Evolutionary conservation across 2,113 vertebrate genomes (phyloP), one percentile per base, ranked within the genome.

Genomic region (Halichoerus grypus): DNA sequence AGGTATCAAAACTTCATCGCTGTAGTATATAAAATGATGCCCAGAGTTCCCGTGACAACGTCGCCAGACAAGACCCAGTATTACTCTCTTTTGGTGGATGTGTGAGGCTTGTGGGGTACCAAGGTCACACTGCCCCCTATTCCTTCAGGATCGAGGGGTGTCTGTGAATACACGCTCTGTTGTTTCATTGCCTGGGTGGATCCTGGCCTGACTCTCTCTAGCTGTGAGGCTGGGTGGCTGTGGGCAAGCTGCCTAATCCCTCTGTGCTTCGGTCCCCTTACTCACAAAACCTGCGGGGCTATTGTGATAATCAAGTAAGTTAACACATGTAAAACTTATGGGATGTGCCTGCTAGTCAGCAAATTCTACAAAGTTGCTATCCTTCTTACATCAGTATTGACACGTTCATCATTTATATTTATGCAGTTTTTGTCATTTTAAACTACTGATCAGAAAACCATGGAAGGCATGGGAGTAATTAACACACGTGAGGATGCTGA

Each of bases 41-140:
- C 36, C 9, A 4, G 65, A 31, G 69, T 15, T 39, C 26, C 6
- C 0, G 24, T 0, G 31, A 76, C 26, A 7, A 15, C 0, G 0
- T 16, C 55, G 26, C 22, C 57, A 72, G n/a, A n/a, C 36, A 67
- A 49, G 24, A 13, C 4, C 13, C 59, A 82, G 10, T 6, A 26
- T 4, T 5, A 55, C 3, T 55, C 28, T 69, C 31, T 77, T 5
- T 26, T 1, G 3, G 13, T 28, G 49, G 33, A 42, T 14, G 1
- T 21, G 8, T 14, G 55, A n/a, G 26, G n/a, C 22, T 61, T 9
- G 10, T 1, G 51, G 59, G 33, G 53, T 76, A 36, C n/a, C 36
- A 53, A 36, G n/a, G 6, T 18, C 65, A 79, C 22, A 39, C 0
- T 28, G 13, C n/a, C 36, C 33, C 7, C n/a, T 49, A 8, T 26